Percentiles rank a stretch among this genome's conserved stretches.
phyloP scores from a whole-genome alignment of 2,113 vertebrate genomes.

The Sitta europaea region DNA sequence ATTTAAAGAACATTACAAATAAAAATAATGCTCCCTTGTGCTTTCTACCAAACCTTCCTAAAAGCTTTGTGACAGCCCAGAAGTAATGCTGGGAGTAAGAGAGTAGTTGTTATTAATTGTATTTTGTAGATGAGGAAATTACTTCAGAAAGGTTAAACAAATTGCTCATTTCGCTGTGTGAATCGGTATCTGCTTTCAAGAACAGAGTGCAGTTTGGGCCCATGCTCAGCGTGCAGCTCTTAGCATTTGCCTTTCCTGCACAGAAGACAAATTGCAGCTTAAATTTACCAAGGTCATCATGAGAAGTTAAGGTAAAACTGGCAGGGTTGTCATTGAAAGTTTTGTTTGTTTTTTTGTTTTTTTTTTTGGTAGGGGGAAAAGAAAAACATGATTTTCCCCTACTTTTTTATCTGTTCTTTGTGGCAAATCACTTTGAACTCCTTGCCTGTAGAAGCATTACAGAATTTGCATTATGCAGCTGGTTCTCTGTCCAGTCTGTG shows the following conservation, averaged over 20 bases:
- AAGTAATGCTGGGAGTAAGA: background rate
- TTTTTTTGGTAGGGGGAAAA: background rate
- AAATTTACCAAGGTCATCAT: background rate
- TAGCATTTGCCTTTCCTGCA: background rate
- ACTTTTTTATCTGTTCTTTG: background rate
- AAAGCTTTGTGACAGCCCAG: conserved; percentile 29
- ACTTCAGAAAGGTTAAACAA: conserved; percentile 38
- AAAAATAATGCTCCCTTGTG: conserved; percentile 12
- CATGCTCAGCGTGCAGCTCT: background rate
- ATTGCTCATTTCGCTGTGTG: background rate
- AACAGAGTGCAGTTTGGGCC: background rate
- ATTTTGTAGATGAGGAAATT: conserved; percentile 24
- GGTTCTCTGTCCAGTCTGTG: background rate
- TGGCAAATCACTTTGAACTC: background rate
- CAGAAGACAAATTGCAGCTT: background rate
- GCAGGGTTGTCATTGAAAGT: background rate
- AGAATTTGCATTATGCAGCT: background rate
- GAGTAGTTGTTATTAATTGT: conserved; percentile 5
- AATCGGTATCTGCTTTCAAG: background rate
- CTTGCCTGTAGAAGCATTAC: background rate
- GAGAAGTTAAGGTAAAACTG: background rate
- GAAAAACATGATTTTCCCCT: background rate
- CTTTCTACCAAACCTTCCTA: background rate
- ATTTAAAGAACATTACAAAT: conserved; percentile 24
- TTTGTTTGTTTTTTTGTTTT: too few species aligned